Percentiles rank a stretch among this genome's conserved stretches.
These are phyloP conservation scores for Mellivora capensis DNA, from an alignment of 2,113 vertebrate species.

Conservation along the genomic window DNA sequence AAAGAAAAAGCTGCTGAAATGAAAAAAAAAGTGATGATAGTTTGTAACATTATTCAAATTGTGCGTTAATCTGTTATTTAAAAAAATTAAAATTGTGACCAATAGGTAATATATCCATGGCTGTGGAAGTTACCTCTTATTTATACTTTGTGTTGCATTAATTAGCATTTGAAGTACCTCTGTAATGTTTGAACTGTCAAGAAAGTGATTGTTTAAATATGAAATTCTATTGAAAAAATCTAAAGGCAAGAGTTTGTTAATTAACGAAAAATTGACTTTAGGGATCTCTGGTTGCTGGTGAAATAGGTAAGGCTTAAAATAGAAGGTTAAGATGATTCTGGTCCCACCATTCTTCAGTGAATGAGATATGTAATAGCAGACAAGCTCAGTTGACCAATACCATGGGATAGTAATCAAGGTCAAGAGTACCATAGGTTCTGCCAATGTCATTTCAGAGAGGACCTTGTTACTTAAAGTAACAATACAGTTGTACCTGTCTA, in stretches of 20 bases:
- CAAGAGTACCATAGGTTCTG: accelerated
- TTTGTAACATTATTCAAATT: not conserved
- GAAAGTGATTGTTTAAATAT: not conserved
- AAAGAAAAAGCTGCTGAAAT: not conserved
- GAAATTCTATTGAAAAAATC: not conserved
- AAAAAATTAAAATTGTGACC: not conserved
- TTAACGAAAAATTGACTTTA: not conserved
- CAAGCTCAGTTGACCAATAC: not conserved
- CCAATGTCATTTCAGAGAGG: not conserved
- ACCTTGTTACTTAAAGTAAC: not conserved
- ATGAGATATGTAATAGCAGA: not conserved
- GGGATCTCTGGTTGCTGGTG: not conserved
- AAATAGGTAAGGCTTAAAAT: not conserved
- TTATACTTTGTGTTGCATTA: not conserved
- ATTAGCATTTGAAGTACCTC: not conserved
- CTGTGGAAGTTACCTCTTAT: not conserved
- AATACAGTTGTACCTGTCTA: not conserved
- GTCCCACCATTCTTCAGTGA: not conserved
- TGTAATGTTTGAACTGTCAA: not conserved
- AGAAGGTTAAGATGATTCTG: not conserved
- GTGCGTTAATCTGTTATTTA: not conserved
- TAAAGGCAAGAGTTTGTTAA: not conserved
- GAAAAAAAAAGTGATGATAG: not conserved
- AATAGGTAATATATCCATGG: not conserved
- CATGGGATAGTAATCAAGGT: not conserved